Evolutionary conservation across 1,140 invertebrate species (phyloP).

Genomic region (Zaprionus tsacasi): DNA sequence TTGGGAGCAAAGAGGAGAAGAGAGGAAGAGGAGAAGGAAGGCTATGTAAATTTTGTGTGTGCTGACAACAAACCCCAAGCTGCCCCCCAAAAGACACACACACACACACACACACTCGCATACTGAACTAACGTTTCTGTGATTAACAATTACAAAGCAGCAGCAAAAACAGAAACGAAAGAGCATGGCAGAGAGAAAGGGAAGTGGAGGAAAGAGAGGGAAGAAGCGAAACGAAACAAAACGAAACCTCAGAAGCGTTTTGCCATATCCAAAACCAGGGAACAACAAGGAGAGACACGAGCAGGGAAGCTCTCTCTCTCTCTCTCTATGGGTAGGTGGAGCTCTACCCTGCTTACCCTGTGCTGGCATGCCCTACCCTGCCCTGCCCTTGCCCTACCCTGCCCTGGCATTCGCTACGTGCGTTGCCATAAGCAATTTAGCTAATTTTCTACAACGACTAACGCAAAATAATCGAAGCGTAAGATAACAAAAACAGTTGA

Average conservation of each 20-base stretch:
- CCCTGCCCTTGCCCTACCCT: slow-evolving; percentile 8
- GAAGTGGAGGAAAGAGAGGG: neutral
- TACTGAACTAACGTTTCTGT: slow-evolving; percentile 56
- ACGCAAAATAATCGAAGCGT: slow-evolving; percentile 71
- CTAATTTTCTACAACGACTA: slow-evolving; percentile 73
- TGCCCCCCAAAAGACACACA: slow-evolving; percentile 10
- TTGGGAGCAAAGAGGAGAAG: neutral
- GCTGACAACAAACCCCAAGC: slow-evolving; percentile 29
- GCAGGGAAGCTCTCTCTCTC: neutral
- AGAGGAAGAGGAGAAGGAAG: neutral
- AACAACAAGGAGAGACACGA: slow-evolving; percentile 16
- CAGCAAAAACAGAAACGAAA: slow-evolving; percentile 36
- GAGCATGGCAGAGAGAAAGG: neutral
- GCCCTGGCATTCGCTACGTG: slow-evolving; percentile 60
- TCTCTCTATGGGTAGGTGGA: neutral
- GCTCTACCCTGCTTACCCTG: neutral
- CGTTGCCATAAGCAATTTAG: slow-evolving; percentile 81
- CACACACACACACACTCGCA: slow-evolving; percentile 15
- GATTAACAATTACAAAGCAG: slow-evolving; percentile 78
- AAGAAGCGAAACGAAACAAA: neutral
- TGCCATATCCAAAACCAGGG: slow-evolving; percentile 33
- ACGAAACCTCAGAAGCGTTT: slow-evolving; percentile 45
- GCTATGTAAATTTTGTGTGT: slow-evolving; percentile 43
- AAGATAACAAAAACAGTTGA: slow-evolving; percentile 56
- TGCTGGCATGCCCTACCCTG: neutral